Base-by-base conservation (phyloP, 2,797 vertebrate genomes). In the Mus spretus region DNA sequence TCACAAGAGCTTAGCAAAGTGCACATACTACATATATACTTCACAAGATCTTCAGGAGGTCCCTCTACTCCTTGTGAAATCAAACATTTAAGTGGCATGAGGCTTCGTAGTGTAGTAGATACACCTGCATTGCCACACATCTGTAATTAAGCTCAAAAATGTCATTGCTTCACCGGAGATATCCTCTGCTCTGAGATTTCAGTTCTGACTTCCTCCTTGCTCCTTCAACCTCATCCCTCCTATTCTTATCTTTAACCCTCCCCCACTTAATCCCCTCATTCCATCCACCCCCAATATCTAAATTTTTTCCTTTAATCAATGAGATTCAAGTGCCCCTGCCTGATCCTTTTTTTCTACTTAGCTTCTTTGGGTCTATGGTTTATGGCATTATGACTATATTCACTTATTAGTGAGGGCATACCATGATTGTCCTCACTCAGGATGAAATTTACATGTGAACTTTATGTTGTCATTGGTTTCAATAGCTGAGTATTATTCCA, bases 51-150 rank as follows among this genome's bases (percentile, higher is more conserved):
- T 44, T 63, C 59, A 31, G 59, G 40, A 65, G 26, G 59, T 1
- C 9, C 24, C 59, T 31, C 10, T 7, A 28, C 17, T 65, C 59
- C 40, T 47, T 85, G 6, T 47, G 34, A 31, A 65, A 47, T 1
- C 22, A 44, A 31, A 34, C 7, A 44, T 6, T 50, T 22, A 44
- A 34, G 40, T 1, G 9, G 2, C 0, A 0, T 20, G 10, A 34
- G 26, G 28, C 10, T 20, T 85, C 15, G 11, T 85, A n/a, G 80
- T n/a, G 9, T 1, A n/a, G 31, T 24, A 37, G 10, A 20, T 84
- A 44, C 40, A 44, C 31, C 13, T 19, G 4, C 4, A 3, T 34
- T 24, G 22, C 3, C 13, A 28, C 13, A 1, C 6, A 40, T 65
- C 8, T 47, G 59, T 47, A 84, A 47, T 65, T 65, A 65, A 20